Base-by-base conservation (phyloP, 2,888 invertebrate genomes). In the Zootermopsis nevadensis region DNA sequence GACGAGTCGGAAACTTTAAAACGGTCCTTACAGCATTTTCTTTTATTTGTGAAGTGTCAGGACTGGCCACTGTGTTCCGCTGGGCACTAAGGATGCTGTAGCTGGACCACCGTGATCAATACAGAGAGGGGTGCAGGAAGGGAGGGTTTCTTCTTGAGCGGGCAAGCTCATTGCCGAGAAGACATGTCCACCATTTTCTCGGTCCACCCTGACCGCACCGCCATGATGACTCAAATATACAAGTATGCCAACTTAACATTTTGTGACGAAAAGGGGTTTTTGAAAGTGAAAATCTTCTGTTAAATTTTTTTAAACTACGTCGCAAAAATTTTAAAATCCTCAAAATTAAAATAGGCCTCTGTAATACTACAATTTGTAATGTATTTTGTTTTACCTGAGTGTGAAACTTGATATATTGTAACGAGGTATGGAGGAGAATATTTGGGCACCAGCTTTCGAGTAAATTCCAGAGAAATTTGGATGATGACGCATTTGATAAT, bases 121-220 rank as follows among this genome's bases (percentile, higher is more conserved):
- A 77, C 77, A 6, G 33, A 69, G 69, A 8, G 31, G 66, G 30
- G 69, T 22, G 81, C 12, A 30, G 48, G 19, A 31, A 42, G 74
- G 38, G 69, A 79, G 83, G 81, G 84, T 72, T 77, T 83, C 10
- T 90, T 89, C 85, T 81, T 88, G 82, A 80, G 66, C 79, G 82
- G 48, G 83, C 84, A 83, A 76, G 82, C 84, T 77, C 83, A 74
- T 81, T 83, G 42, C 38, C 80, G 83, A 82, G 67, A 77, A 80
- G 67, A 66, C 72, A 72, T 81, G 83, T 60, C 85, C 84, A 82
- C 84, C 84, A 84, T 84, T 84, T 84, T 84, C 82, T 80, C 76
- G 82, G 76, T 82, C 66, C 35, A 53, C 38, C 42, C 55, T 81
- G 81, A 81, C 81, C 81, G 72, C 72, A 67, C 15, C 74, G 81